These are phyloP conservation scores for Babyrousa celebensis DNA, from an alignment of 2,797 vertebrate species.

Conservation along the genomic window DNA sequence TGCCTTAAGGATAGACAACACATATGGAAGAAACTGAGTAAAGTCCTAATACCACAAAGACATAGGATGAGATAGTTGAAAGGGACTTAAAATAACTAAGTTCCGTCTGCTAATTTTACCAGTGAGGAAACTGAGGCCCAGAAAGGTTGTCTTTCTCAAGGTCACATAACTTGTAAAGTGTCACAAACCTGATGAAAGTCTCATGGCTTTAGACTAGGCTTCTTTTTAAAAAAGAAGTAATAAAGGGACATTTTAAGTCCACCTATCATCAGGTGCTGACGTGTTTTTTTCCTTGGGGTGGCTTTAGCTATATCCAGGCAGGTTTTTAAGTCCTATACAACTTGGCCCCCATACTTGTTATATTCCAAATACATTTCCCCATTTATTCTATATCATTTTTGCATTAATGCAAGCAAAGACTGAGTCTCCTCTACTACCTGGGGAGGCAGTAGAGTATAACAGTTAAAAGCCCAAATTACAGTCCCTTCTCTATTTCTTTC, in stretches of 20 bases:
- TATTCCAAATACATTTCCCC: neutral
- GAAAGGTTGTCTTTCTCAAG: neutral
- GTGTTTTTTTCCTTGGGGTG: conserved; percentile 15
- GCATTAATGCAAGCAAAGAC: neutral
- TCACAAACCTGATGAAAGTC: conserved; percentile 28
- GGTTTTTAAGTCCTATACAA: neutral
- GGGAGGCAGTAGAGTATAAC: neutral
- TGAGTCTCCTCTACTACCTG: neutral
- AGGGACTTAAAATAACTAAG: conserved; percentile 38
- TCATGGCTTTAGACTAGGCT: neutral
- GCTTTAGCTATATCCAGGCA: neutral
- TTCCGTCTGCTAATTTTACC: conserved; percentile 1
- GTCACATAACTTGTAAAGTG: neutral
- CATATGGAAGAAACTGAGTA: neutral
- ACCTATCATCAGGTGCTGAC: neutral
- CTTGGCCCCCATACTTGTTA: neutral
- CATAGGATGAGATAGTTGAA: conserved; percentile 10
- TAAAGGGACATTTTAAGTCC: neutral
- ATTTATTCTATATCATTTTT: neutral
- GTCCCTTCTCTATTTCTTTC: neutral
- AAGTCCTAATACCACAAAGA: conserved; percentile 32
- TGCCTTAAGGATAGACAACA: neutral
- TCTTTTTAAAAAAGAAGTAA: conserved; percentile 8
- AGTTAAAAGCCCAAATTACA: neutral
- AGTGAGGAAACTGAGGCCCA: conserved; percentile 38